Base-by-base conservation (phyloP, 2,888 invertebrate genomes). In the Ganaspis brasiliensis region DNA sequence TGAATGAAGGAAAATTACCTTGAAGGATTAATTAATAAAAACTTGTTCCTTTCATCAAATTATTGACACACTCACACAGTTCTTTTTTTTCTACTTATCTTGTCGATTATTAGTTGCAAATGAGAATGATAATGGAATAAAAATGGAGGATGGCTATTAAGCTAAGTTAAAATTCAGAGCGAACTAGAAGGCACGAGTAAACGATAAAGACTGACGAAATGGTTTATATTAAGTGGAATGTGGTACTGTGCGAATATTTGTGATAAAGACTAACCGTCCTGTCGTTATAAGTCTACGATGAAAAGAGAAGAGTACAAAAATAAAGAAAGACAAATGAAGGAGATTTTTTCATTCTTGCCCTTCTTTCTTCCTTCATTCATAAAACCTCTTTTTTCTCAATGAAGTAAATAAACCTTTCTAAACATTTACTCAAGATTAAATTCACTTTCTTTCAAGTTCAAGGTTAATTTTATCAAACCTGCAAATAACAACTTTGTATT, bases 151-250 rank as follows among this genome's bases (percentile, higher is more conserved):
- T 24, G 26, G 21, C n/a, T 4, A 45, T 45, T n/a, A n/a, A 67
- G 37, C 12, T 12, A 63, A 31, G 19, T 37, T 63, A 21, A 40
- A 21, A 37, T 24, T 9, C 3, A 67, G 24, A 45, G 45, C 40
- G n/a, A 67, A 67, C 40, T 24, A 67, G 67, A 72, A 80, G 73
- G 75, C 63, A 76, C 76, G 81, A 78, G 73, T 81, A 72, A 75
- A 77, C 79, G 75, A 76, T 80, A 59, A 72, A 77, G 77, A 83
- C 81, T 83, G 79, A 76, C 67, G 74, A 52, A 52, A 63, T 37
- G 63, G 37, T 63, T n/a, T 63, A 40, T 63, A 63, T 19, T 52
- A 63, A 40, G 35, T 40, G 63, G 63, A 40, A 40, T 14, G 40
- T 63, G 21, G 67, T n/a, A 55, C 52, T 49, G 74, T 45, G 70